Evolutionary conservation across 2,113 vertebrate species (phyloP), one percentile per base, ranked within the genome.

Genomic region (Lampris incognitus): DNA sequence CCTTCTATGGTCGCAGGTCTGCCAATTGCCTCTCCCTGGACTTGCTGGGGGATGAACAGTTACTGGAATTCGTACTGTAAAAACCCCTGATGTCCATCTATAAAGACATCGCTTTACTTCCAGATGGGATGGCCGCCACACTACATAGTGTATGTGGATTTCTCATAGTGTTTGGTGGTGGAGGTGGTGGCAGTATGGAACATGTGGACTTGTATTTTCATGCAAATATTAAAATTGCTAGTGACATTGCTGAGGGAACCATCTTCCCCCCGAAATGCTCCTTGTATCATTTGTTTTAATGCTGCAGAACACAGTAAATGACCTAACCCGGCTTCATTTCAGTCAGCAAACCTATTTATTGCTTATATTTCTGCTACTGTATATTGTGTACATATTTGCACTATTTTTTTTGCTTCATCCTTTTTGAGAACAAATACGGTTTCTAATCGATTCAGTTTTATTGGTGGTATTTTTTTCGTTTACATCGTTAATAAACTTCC

Each of bases 1-100:
- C 91, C 41, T 95, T 95, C 81, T 93, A 91, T 0, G 93, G 93
- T 61, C 95, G 93, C 51, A 87, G 94, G 84, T 93, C 96, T 54
- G 88, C 85, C 76, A 95, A 96, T 90, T 95, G 95, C 86, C 91
- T 96, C 75, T 94, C 94, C 41, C 83, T 96, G 81, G 92, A 95
- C 89, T 91, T 93, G 68, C 87, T 96, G n/a, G 90, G 91, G 41
- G 95, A 96, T 57, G 94, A 95, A 52, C 93, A 92, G 65, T 85
- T 92, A 44, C 87, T 92, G 0, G 96, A 96, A 82, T 95, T 94
- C 76, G 94, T 95, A 73, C 92, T 97, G 54, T 97, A 90, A 92
- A 57, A 37, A 62, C 6, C 2, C 2, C 41, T 62, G 69, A 66
- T 46, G 40, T 73, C 44, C 36, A 59, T 44, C 44, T n/a, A 24